Evolutionary conservation across 2,888 invertebrate genomes (phyloP).

Genomic region (Aleiodes alternator): DNA sequence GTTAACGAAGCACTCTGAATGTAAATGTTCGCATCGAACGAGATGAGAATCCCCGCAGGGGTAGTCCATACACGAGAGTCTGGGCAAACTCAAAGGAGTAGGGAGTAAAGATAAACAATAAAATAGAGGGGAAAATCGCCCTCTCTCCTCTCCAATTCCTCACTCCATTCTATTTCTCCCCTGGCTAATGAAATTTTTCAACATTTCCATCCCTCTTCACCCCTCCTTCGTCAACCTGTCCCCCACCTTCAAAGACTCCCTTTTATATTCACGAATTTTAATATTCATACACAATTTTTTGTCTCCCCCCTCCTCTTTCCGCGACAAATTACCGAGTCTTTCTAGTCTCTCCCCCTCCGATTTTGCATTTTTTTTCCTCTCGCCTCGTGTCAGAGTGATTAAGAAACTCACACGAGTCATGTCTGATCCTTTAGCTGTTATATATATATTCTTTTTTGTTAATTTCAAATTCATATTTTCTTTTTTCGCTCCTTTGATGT

Average conservation of each 20-base stretch:
- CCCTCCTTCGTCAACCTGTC: not conserved
- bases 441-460: conserved; percentile 1
- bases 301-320: not conserved
- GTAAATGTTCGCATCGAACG: conserved; percentile 60
- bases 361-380: conserved; percentile 10
- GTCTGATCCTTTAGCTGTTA: conserved; percentile 15
- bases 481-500: conserved; percentile 51
- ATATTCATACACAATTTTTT: conserved; percentile 34
- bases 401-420: conserved; percentile 43
- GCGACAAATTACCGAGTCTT: conserved; percentile 23
- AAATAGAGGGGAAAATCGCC: conserved; percentile 41
- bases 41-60: conserved; percentile 42
- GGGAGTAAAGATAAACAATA: conserved; percentile 42
- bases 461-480: not conserved
- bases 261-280: conserved; percentile 34
- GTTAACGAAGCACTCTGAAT: conserved; percentile 65
- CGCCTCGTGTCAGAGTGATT: conserved; percentile 38
- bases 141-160: conserved; percentile 9
- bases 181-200: conserved; percentile 52
- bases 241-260: not conserved
- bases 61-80: conserved; percentile 9
- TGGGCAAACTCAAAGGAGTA: conserved; percentile 2
- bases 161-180: conserved; percentile 32
- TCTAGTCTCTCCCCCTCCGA: not conserved
- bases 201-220: conserved; percentile 44